Conservation (phyloP, 2,888 invertebrate species). For the Lamellibrachia satsuma region DNA sequence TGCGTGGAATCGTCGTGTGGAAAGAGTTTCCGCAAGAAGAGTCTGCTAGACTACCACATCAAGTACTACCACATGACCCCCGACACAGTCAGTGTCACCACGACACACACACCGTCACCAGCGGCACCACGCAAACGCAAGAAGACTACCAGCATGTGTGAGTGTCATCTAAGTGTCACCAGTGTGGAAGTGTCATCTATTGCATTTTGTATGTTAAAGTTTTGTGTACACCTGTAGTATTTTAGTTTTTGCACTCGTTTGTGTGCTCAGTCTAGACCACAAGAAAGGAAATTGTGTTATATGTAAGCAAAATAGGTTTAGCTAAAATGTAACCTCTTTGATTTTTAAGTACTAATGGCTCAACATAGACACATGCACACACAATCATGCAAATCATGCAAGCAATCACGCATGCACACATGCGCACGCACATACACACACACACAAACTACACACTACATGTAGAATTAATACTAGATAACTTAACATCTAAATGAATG, state of each 20-base stretch:
- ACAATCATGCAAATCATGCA: too few relatives aligned
- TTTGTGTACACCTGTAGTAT: not conserved
- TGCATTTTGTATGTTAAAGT: not conserved
- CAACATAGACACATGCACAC: too few relatives aligned
- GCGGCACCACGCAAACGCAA: constrained; percentile 42
- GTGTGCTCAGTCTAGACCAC: not conserved
- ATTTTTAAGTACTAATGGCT: too few relatives aligned
- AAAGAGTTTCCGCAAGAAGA: constrained; percentile 90
- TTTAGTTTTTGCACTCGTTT: not conserved
- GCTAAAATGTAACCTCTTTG: too few relatives aligned
- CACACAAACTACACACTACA: too few relatives aligned
- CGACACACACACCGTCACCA: constrained; percentile 29
- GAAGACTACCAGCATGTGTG: constrained; percentile 52
- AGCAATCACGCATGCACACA: too few relatives aligned
- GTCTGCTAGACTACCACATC: constrained; percentile 89
- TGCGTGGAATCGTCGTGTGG: constrained; percentile 73
- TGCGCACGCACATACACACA: too few relatives aligned
- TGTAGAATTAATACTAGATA: too few relatives aligned
- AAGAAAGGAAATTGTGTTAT: too few relatives aligned
- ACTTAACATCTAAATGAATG: too few relatives aligned
- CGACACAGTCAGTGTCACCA: constrained; percentile 36
- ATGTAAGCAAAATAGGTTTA: too few relatives aligned
- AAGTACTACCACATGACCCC: constrained; percentile 83
- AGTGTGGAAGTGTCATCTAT: not conserved
- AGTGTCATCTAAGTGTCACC: constrained; percentile 29